Percentiles rank a stretch among this genome's conserved stretches.
Conservation (phyloP, 2,888 invertebrate species). For the Unio delphinus region DNA sequence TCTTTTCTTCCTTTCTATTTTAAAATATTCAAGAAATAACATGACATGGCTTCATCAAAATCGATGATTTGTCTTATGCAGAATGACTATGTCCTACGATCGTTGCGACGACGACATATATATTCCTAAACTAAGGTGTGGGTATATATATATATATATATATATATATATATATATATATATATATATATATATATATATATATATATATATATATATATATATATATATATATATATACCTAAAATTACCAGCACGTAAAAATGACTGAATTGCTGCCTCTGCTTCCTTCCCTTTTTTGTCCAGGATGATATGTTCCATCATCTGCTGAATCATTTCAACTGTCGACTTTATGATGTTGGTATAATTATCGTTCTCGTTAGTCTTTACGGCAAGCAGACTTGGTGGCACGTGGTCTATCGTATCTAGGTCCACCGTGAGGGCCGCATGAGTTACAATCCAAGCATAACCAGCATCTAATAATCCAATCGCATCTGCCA, state of each 20-base stretch:
- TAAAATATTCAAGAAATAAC: too few relatives aligned
- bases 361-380: constrained; percentile 14
- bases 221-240: too few relatives aligned
- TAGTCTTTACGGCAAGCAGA: constrained; percentile 43
- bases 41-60: too few relatives aligned
- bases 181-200: too few relatives aligned
- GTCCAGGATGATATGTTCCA: neutral
- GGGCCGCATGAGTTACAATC: constrained; percentile 54
- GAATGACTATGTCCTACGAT: too few relatives aligned
- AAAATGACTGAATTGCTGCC: neutral
- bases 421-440: constrained; percentile 9
- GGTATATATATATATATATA: too few relatives aligned
- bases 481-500: constrained; percentile 42
- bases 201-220: too few relatives aligned
- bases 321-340: neutral
- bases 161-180: too few relatives aligned
- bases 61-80: too few relatives aligned
- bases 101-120: too few relatives aligned
- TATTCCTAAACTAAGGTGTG: too few relatives aligned
- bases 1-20: too few relatives aligned
- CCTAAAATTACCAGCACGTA: neutral
- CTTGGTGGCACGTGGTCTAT: constrained; percentile 28
- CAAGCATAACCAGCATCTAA: constrained; percentile 61
- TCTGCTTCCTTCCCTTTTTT: neutral
- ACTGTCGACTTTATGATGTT: constrained; percentile 7